Percentiles rank a stretch among this genome's conserved stretches.
Conservation (phyloP, 2,113 vertebrate genomes). For the Coptodon bakossiorum region DNA sequence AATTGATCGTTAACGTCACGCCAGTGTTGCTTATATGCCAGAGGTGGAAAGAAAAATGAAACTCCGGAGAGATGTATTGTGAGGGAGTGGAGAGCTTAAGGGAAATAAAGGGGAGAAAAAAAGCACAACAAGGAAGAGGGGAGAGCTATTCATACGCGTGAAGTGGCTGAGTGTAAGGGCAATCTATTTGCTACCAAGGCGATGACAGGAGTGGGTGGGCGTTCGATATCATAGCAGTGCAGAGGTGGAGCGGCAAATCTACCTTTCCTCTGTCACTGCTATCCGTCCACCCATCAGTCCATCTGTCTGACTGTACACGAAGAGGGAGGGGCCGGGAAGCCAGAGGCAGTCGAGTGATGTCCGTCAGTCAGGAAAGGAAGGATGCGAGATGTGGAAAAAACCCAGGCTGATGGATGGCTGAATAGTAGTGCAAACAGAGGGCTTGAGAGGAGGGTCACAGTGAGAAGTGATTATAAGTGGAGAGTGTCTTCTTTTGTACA, state of each 20-base stretch:
- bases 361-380: background rate
- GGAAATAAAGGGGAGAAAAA: conserved; percentile 4
- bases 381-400: background rate
- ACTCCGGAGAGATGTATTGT: conserved; percentile 20
- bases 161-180: conserved; percentile 36
- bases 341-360: background rate
- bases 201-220: conserved; percentile 37
- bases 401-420: background rate
- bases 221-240: conserved; percentile 34
- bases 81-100: background rate
- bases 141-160: conserved; percentile 14
- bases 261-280: background rate
- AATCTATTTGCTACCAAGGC: conserved; percentile 32
- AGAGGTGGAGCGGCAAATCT: conserved; percentile 32
- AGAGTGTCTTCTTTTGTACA: background rate
- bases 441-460: background rate
- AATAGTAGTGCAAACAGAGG: background rate
- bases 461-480: background rate
- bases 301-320: background rate
- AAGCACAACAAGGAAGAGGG: background rate
- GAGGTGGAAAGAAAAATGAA: conserved; percentile 41
- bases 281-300: background rate
- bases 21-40: conserved; percentile 27
- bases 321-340: background rate
- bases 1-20: conserved; percentile 58